Conservation (phyloP, 2,888 invertebrate genomes). For the Epicampocera succincta region DNA sequence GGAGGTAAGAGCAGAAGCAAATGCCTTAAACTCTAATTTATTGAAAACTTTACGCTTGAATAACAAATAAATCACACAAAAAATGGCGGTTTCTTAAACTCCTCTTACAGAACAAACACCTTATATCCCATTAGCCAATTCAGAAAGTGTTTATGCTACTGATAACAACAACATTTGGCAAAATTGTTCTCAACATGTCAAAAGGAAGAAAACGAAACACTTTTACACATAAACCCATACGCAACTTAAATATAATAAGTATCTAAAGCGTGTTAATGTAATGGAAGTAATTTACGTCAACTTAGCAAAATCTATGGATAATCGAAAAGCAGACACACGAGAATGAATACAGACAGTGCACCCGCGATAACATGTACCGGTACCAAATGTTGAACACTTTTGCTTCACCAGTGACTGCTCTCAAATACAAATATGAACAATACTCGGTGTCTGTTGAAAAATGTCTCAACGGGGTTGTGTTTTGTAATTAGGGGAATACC, state of each 20-base stretch:
- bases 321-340: slow-evolving; percentile 49
- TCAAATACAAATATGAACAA: too few species aligned
- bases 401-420: too few species aligned
- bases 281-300: slow-evolving; percentile 80
- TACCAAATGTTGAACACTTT: too few species aligned
- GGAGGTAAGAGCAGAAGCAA: too few species aligned
- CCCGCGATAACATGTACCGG: too few species aligned
- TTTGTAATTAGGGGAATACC: too few species aligned
- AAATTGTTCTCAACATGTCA: background rate
- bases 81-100: slow-evolving; percentile 7
- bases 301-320: slow-evolving; percentile 75
- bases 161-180: slow-evolving; percentile 37
- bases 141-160: slow-evolving; percentile 48
- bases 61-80: slow-evolving; percentile 69
- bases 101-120: slow-evolving; percentile 14
- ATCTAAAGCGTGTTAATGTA: slow-evolving; percentile 76
- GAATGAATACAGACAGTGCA: too few species aligned
- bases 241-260: background rate
- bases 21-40: slow-evolving; percentile 57
- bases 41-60: slow-evolving; percentile 66
- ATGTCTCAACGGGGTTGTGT: too few species aligned
- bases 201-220: slow-evolving; percentile 16
- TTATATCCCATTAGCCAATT: slow-evolving; percentile 26
- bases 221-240: background rate
- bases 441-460: too few species aligned